phyloP scores from a whole-genome alignment of 2,888 invertebrate genomes.

The Cecidostiba fungosa region DNA sequence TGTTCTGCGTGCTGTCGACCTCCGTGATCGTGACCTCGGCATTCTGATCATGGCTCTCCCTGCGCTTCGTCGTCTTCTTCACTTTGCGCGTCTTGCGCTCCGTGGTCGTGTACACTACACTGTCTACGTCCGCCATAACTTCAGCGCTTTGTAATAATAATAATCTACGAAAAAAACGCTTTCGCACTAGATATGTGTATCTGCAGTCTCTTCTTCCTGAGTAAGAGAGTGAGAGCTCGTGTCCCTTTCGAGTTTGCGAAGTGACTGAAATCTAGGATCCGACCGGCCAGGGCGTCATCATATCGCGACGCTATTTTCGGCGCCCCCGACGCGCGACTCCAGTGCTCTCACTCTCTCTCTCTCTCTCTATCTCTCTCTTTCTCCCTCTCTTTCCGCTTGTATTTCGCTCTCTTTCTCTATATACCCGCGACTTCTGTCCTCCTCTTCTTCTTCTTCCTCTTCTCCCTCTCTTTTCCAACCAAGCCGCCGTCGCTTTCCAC shows the following conservation, averaged over 20 bases:
- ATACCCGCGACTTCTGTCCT: constrained; percentile 36
- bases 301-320: constrained; percentile 80
- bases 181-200: background rate
- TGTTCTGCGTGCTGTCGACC: constrained; percentile 86
- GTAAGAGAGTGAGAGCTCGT: constrained; percentile 66
- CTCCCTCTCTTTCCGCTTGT: constrained; percentile 63
- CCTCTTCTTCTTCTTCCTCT: constrained; percentile 65
- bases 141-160: background rate
- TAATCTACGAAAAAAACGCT: background rate
- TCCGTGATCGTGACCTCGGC: constrained; percentile 91
- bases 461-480: constrained; percentile 57
- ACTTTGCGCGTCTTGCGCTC: constrained; percentile 94
- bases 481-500: constrained; percentile 56
- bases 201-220: background rate
- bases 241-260: constrained; percentile 79
- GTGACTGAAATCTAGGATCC: constrained; percentile 80
- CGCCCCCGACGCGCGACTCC: constrained; percentile 76
- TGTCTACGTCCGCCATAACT: constrained; percentile 94
- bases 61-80: constrained; percentile 92
- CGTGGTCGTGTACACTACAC: constrained; percentile 92
- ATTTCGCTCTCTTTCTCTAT: constrained; percentile 60
- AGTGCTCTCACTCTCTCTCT: constrained; percentile 65
- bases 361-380: constrained; percentile 60
- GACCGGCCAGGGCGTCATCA: constrained; percentile 79
- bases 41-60: constrained; percentile 87